Evolutionary conservation across 2,888 invertebrate genomes (phyloP).

Genomic region (Ophion ellenae): DNA sequence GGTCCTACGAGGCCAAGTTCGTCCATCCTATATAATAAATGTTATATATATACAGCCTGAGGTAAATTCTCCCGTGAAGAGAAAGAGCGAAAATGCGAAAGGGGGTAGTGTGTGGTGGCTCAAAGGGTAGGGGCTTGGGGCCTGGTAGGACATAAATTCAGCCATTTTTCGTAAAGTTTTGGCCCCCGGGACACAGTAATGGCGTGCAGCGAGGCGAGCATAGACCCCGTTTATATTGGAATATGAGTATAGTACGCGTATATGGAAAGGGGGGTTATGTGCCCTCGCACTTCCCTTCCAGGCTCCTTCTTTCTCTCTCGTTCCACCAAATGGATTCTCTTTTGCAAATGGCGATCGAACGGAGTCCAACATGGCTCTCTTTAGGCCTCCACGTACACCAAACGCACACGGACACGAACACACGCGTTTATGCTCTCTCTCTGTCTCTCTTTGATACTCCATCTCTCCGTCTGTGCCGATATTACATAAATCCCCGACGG

Average conservation of each 20-base stretch:
- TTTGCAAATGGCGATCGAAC: constrained; percentile 55
- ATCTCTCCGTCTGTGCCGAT: constrained; percentile 65
- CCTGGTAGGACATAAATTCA: constrained; percentile 68
- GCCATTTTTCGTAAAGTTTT: constrained; percentile 77
- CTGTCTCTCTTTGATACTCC: constrained; percentile 48
- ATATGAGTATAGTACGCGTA: constrained; percentile 71
- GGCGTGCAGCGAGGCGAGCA: constrained; percentile 78
- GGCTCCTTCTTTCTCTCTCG: constrained; percentile 26
- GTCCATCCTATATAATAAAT: constrained; percentile 55
- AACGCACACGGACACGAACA: not conserved
- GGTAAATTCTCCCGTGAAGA: constrained; percentile 43
- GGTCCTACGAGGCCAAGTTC: constrained; percentile 60
- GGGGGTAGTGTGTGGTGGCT: constrained; percentile 34
- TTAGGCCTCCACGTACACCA: constrained; percentile 22
- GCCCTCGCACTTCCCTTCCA: not conserved
- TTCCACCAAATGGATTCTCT: constrained; percentile 43
- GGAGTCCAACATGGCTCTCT: constrained; percentile 32
- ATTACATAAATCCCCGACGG: constrained; percentile 71
- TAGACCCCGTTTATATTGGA: constrained; percentile 76
- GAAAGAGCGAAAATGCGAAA: constrained; percentile 54
- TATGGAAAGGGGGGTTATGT: constrained; percentile 65
- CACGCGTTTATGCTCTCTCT: constrained; percentile 1
- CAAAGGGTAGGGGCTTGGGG: constrained; percentile 45
- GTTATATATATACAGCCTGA: constrained; percentile 37
- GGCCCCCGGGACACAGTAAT: constrained; percentile 80